Percentiles rank a stretch among this genome's conserved stretches.
Evolutionary conservation across 2,797 vertebrate species (phyloP).

Genomic region (Knipowitschia caucasica): DNA sequence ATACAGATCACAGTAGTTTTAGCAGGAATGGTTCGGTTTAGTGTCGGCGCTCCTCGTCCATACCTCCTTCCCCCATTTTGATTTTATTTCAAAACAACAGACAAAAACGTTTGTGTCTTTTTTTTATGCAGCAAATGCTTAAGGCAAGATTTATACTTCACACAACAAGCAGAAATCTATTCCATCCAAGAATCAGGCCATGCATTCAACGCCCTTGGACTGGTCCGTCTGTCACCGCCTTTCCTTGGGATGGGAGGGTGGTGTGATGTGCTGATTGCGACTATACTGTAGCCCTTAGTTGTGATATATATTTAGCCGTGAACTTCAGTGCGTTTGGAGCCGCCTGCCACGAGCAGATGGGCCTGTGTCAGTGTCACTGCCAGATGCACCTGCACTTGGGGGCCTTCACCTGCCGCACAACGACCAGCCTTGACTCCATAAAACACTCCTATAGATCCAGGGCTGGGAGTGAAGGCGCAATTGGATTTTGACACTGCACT

Average conservation of each 20-base stretch:
- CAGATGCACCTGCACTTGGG: slow-evolving; percentile 47
- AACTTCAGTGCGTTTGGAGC: slow-evolving; percentile 28
- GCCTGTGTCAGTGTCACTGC: slow-evolving; percentile 47
- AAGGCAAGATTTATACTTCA: slow-evolving; percentile 69
- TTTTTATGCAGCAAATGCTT: slow-evolving; percentile 65
- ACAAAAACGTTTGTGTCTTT: slow-evolving; percentile 44
- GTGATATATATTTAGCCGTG: slow-evolving; percentile 21
- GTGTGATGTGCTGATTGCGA: slow-evolving; percentile 28
- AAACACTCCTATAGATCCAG: not conserved
- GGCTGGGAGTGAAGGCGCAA: not conserved
- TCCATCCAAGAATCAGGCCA: slow-evolving; percentile 70
- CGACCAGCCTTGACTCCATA: slow-evolving; percentile 6
- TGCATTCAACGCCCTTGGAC: slow-evolving; percentile 70
- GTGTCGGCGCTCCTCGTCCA: slow-evolving; percentile 51
- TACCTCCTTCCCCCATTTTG: slow-evolving; percentile 21
- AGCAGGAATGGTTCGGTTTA: slow-evolving; percentile 63
- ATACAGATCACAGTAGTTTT: slow-evolving; percentile 70
- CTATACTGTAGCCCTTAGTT: slow-evolving; percentile 70
- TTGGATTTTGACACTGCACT: not conserved
- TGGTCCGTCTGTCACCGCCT: slow-evolving; percentile 67
- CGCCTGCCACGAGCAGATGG: slow-evolving; percentile 51
- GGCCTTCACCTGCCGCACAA: slow-evolving; percentile 18
- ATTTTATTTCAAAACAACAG: slow-evolving; percentile 49
- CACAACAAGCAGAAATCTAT: slow-evolving; percentile 73
- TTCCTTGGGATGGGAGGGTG: not conserved